A percentile compares a stretch with the other conserved stretches of the same genome.
Conservation (phyloP, 1,140 invertebrate genomes). For the Drosophila lacertosa region DNA sequence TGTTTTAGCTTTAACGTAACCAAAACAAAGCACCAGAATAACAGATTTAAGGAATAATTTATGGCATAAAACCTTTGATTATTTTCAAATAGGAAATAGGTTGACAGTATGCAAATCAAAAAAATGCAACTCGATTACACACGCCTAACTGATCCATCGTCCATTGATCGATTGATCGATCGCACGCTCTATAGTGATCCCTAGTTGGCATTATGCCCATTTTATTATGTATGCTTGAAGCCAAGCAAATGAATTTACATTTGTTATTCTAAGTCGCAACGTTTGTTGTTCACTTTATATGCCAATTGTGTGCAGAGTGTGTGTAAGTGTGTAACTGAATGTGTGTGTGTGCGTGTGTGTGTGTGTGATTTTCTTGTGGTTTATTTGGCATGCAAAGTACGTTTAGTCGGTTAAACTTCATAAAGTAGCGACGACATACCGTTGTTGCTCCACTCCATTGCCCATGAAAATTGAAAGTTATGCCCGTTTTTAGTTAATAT, state of each 20-base stretch:
- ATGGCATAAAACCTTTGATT: too few species aligned
- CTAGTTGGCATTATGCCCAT: slow-evolving; percentile 11
- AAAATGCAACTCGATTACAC: not conserved
- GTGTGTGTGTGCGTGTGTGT: not conserved
- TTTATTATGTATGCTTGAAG: slow-evolving; percentile 15
- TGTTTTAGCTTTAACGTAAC: too few species aligned
- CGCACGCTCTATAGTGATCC: slow-evolving; percentile 5
- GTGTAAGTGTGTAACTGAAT: too few species aligned
- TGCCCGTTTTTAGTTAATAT: slow-evolving; percentile 53
- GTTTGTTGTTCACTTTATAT: slow-evolving; percentile 65
- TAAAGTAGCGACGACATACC: slow-evolving; percentile 32
- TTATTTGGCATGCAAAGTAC: slow-evolving; percentile 58
- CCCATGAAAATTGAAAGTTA: slow-evolving; percentile 78
- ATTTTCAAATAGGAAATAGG: too few species aligned
- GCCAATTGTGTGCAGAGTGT: slow-evolving; percentile 54
- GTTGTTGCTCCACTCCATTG: slow-evolving; percentile 48
- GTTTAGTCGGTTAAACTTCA: slow-evolving; percentile 58
- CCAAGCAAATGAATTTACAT: slow-evolving; percentile 30
- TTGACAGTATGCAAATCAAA: slow-evolving; percentile 1
- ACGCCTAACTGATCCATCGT: slow-evolving; percentile 3
- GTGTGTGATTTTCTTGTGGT: too few species aligned
- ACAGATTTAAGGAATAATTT: too few species aligned
- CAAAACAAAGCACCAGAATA: too few species aligned
- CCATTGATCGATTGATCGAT: slow-evolving; percentile 5
- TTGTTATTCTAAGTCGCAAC: slow-evolving; percentile 39